phyloP scores from a whole-genome alignment of 2,797 vertebrate genomes.

The Halcyon badia region DNA sequence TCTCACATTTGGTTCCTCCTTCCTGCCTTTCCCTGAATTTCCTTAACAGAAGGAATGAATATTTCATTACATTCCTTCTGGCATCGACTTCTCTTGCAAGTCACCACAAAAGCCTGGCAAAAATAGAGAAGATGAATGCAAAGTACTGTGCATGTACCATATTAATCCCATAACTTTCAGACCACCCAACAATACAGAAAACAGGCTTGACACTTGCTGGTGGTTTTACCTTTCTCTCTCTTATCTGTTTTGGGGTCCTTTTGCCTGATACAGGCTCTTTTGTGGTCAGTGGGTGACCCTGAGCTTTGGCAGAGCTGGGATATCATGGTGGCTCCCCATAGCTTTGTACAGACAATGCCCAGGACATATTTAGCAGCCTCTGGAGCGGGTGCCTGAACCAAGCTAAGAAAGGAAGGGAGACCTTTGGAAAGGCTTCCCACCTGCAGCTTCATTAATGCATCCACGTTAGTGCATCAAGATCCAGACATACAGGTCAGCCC shows the following conservation, averaged over 20 bases:
- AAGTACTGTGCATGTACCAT: neutral
- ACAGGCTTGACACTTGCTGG: rapidly evolving
- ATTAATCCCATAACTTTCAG: conserved; percentile 4
- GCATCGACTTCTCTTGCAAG: neutral
- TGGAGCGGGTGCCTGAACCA: neutral
- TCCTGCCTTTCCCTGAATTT: conserved; percentile 20
- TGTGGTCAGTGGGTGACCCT: neutral
- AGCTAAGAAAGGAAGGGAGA: neutral
- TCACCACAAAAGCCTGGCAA: conserved; percentile 3
- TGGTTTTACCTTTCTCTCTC: neutral
- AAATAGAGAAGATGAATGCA: neutral
- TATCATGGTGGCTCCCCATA: neutral
- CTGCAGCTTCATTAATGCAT: neutral
- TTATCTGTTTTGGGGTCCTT: neutral
- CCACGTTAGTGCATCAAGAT: neutral
- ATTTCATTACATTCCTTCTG: conserved; percentile 29
- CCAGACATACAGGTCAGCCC: neutral
- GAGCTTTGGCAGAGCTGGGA: neutral
- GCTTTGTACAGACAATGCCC: neutral
- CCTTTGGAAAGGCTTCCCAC: neutral
- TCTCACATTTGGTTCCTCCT: conserved; percentile 19
- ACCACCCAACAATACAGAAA: conserved; percentile 3
- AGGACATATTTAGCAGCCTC: neutral
- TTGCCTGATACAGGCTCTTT: neutral
- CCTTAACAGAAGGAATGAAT: conserved; percentile 30